Base-by-base conservation (phyloP, 1,140 invertebrate genomes). In the Meloidogyne floridensis region DNA sequence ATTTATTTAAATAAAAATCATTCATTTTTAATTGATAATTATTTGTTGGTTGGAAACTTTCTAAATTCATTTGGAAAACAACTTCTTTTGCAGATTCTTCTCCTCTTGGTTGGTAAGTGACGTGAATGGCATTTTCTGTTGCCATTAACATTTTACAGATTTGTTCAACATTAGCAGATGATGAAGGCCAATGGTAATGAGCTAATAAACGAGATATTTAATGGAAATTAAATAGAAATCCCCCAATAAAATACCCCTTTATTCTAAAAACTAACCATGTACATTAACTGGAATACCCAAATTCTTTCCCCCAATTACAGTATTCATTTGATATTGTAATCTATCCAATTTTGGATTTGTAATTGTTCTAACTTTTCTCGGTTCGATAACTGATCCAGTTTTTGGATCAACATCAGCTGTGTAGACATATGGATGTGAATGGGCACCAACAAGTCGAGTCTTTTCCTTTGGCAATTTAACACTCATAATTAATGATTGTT, bases 381-480 rank as follows among this genome's bases (percentile, higher is more conserved):
- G 76, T 42, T 81, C 79, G 32, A 42, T 51, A 20, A 59, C 56
- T 43, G 56, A 65, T n/a, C 53, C 75, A 51, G 18, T 54, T 13
- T 81, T 81, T 18, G 13, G 15, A 20, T 69, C 32, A 32, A 32
- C 32, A 32, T 32, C 32, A 32, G 32, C 32, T 32, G 32, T 32
- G 1, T 32, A 32, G 42, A 2, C 65, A 43, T 42, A 43, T 15
- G 83, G 84, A n/a, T 87, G 47, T 2, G 84, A 72, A 53, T 84
- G 84, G 72, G 79, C 59, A 20, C 32, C 78, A 43, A 85, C 20
- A n/a, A 84, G 18, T 6, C 65, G 18, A 43, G 65, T 70, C 56
- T 86, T 86, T 54, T 86, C 20, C 54, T 84, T 10, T 13, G 83
- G 83, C 42, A 84, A 53, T 0, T 72, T 81, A 11, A 77, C 51